A percentile compares a stretch with the other conserved stretches of the same genome.
Evolutionary conservation across 2,888 invertebrate species (phyloP).

Genomic region (Chymomyza caudatula): DNA sequence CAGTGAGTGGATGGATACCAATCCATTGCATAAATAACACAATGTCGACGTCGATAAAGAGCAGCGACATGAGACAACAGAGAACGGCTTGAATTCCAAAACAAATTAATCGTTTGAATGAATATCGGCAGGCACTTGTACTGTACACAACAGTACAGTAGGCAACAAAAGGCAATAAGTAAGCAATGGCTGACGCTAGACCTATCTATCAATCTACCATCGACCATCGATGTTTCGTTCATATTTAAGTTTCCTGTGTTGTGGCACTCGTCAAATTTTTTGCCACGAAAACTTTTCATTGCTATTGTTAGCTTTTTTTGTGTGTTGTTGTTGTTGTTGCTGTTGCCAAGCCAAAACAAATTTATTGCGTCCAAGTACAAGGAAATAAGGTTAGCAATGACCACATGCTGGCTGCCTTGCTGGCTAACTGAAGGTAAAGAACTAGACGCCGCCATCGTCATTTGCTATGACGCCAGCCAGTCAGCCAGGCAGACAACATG

Average conservation of each 20-base stretch:
- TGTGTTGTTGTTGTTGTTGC: neutral
- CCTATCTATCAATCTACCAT: constrained; percentile 3
- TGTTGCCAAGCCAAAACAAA: constrained; percentile 38
- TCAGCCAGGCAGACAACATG: constrained; percentile 18
- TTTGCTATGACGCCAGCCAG: constrained; percentile 46
- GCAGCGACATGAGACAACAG: constrained; percentile 1
- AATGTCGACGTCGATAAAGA: constrained; percentile 41
- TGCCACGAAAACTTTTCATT: constrained; percentile 10
- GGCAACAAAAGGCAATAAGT: constrained; percentile 46
- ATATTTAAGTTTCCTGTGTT: constrained; percentile 24
- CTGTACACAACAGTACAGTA: constrained; percentile 35
- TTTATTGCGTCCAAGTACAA: constrained; percentile 55
- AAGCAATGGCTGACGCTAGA: constrained; percentile 42
- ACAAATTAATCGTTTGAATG: constrained; percentile 58
- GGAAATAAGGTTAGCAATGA: constrained; percentile 65
- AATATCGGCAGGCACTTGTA: constrained; percentile 37
- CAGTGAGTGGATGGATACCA: constrained; percentile 15
- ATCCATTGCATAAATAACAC: constrained; percentile 49
- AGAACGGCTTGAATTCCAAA: constrained; percentile 40
- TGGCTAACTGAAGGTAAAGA: constrained; percentile 16
- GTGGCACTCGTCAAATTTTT: constrained; percentile 42
- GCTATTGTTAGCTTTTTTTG: neutral
- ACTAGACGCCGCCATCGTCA: constrained; percentile 12
- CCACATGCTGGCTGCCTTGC: constrained; percentile 34
- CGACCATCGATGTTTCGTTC: constrained; percentile 19